Evolutionary conservation across 1,140 invertebrate genomes (phyloP), one percentile per base, ranked within the genome.

Genomic region (Cydia amplana): DNA sequence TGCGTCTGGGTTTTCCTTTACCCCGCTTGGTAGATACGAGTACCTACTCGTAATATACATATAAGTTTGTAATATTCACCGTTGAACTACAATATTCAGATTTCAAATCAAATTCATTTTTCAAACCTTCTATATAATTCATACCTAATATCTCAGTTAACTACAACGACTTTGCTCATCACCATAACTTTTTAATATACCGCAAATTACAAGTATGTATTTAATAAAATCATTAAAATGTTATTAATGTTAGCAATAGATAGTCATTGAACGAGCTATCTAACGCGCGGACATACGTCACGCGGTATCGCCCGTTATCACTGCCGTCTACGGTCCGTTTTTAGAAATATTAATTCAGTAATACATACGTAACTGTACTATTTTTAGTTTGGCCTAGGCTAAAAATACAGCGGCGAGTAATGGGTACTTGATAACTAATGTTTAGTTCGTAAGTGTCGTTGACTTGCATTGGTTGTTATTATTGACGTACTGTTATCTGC

Each of bases 311-410:
- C 85, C 73, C 82, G 87, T 91, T 91, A 92, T 91, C 89, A 89
- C 82, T 67, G 78, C 86, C 86, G 89, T 89, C 91, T 87, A 88
- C 88, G 88, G 86, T 91, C 90, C 90, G 86, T 92, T 92, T 92
- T 92, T 92, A 92, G 91, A 92, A 92, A 92, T 92, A 92, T 91
- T 92, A 92, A 92, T 92, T 90, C 91, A 90, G 91, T 92, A 90
- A 92, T 92, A 92, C 91, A 87, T 70, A 70, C 65, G 65, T 70
- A 76, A 85, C 85, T 85, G 88, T 87, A 90, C 91, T 92, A 92
- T 91, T 90, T 91, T 91, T 92, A 92, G 91, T 91, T 77, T 83
- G 87, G 88, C 88, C 91, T 91, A 92, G 88, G 85, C 91, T 92
- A 92, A 92, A 92, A 89, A 91, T 92, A 92, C 82, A 67, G 74